Evolutionary conservation across 2,797 vertebrate species (phyloP).

Genomic region (Odontamblyopus rebecca): DNA sequence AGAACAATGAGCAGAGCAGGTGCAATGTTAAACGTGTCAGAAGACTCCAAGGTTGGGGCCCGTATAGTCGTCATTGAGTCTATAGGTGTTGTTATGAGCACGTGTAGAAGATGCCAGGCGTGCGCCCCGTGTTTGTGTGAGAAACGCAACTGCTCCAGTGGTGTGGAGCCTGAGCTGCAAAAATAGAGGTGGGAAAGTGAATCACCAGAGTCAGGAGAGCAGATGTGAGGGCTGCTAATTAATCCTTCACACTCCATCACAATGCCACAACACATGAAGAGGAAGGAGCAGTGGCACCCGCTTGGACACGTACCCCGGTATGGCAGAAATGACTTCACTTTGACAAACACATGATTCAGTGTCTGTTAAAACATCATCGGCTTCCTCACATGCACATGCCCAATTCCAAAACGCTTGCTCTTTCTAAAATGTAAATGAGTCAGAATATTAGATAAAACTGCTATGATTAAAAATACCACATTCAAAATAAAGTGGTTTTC

Average conservation of each 20-base stretch:
- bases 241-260: slow-evolving; percentile 49
- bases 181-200: slow-evolving; percentile 67
- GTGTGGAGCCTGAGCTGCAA: slow-evolving; percentile 38
- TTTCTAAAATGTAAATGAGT: neutral
- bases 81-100: slow-evolving; percentile 1
- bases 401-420: neutral
- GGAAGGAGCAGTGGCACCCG: slow-evolving; percentile 22
- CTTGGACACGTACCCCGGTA: slow-evolving; percentile 2
- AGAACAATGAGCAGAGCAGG: neutral
- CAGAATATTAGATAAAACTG: too few species aligned
- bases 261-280: slow-evolving; percentile 39
- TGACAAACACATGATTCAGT: neutral
- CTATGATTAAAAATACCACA: too few species aligned
- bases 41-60: slow-evolving; percentile 23
- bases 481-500: too few species aligned
- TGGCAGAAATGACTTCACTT: slow-evolving; percentile 8
- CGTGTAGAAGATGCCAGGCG: slow-evolving; percentile 15
- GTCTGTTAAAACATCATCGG: slow-evolving; percentile 1
- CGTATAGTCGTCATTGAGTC: neutral
- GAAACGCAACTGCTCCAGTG: slow-evolving; percentile 38
- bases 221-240: slow-evolving; percentile 60
- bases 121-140: slow-evolving; percentile 8
- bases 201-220: slow-evolving; percentile 49
- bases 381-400: neutral
- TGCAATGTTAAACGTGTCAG: slow-evolving; percentile 2